Evolutionary conservation across 2,113 vertebrate species (phyloP), one percentile per base, ranked within the genome.

Genomic region (Anguilla japonica): DNA sequence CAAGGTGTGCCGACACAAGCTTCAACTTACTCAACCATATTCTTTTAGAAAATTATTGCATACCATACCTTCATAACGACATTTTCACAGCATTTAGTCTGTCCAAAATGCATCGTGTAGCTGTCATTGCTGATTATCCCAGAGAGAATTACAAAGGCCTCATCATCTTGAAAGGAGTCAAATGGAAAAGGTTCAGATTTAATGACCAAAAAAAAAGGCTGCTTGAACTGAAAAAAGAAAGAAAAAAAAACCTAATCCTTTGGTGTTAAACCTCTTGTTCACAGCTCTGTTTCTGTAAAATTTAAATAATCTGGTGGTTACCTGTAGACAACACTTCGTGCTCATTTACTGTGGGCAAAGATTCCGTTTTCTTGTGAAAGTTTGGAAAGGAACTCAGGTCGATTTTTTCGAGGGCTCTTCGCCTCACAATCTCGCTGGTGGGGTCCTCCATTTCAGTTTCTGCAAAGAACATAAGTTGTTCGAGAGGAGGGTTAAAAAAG

Each of bases 331-430:
- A 75, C 41, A 57, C 82, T 41, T 87, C 88, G 53, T 71, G 53
- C 34, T 89, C 26, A 87, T 95, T 91, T 60, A 95, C 26, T 1
- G 79, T 82, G 75, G 97, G 96, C 89, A 97, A 87, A 82, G 87
- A 41, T 5, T 91, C 92, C 4, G 92, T 3, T 89, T 95, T 94
- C 67, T 89, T 1, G 81, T 91, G 91, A 86, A 96, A 94, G 9
- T 90, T 88, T 6, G 91, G 56, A 86, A 91, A 88, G 22, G 92
- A 82, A 34, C 75, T 86, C 87, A 96, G 8, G 80, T 92, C 85
- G 93, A 40, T n/a, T 91, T 93, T 84, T n/a, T 91, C 87, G 0
- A 97, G 89, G 0, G 96, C 88, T 29, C 91, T 92, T 43, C 71
- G 93, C 41, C 93, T 93, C 79, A 94, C 90, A 2, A 94, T 92